Base-by-base conservation (phyloP, 1,140 invertebrate genomes). In the Holcopasites calliopsidis region DNA sequence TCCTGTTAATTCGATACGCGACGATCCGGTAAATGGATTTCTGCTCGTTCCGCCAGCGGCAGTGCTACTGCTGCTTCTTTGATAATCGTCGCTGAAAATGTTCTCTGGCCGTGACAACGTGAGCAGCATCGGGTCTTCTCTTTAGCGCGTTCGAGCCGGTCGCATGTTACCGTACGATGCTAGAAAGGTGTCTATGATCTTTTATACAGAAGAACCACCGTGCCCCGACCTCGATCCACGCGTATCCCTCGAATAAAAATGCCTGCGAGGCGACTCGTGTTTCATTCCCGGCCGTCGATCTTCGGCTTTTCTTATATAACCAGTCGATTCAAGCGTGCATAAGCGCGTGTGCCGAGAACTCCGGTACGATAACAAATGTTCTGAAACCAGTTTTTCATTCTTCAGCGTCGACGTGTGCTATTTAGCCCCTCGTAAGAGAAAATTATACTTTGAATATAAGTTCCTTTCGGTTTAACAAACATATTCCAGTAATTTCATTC, bases 251-350 rank as follows among this genome's bases (percentile, higher is more conserved):
- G 54, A 47, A 79, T 68, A 82, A 82, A 40, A 82, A 68, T 42
- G 4, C 28, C 1, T n/a, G 7, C 1, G 6, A 70, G 21, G 8
- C 64, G 62, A 31, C 58, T 83, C 61, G 68, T 68, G 66, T 83
- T 83, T 75, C 81, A 79, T 62, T 79, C 76, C 6, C 35, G 49
- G 28, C 31, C 60, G 33, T 78, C 42, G 50, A 78, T 83, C 72
- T 42, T 58, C 52, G 58, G 82, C 74, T 78, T 21, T 52, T 31
- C 38, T 83, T 79, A 82, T 57, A 42, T 82, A 83, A 83, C 55
- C 35, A 54, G 47, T 82, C n/a, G 21, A 26, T 38, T 26, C 11
- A 3, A 13, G 35, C 10, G 13, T 23, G 16, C 35, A 11, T 44
- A 49, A 62, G 18, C 21, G 10, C 31, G 38, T 11, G 7, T n/a